phyloP scores from a whole-genome alignment of 2,888 invertebrate genomes.

The Sphecodes monilicornis region DNA sequence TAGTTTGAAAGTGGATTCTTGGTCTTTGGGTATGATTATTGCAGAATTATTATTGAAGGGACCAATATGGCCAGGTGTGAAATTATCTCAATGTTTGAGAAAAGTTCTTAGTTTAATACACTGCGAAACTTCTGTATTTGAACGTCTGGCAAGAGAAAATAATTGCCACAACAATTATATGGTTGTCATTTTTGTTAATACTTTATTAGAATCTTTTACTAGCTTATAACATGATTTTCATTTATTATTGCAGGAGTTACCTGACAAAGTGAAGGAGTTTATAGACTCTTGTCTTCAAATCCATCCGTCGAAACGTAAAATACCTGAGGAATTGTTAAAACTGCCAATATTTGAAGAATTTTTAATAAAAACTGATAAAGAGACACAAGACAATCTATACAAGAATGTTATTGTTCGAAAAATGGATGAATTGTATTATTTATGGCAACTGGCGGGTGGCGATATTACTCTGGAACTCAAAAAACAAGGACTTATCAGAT shows the following conservation, averaged over 20 bases:
- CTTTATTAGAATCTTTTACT: constrained; percentile 19
- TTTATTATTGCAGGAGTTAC: constrained; percentile 85
- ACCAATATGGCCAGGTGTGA: constrained; percentile 90
- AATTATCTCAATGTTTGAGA: constrained; percentile 90
- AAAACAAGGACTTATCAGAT: constrained; percentile 95
- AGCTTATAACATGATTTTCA: constrained; percentile 27
- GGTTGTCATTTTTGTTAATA: constrained; percentile 82
- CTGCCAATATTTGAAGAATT: constrained; percentile 86
- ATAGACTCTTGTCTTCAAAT: constrained; percentile 91
- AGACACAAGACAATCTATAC: constrained; percentile 82
- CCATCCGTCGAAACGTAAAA: constrained; percentile 87
- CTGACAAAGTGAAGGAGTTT: constrained; percentile 87
- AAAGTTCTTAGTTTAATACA: constrained; percentile 91
- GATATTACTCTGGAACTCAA: constrained; percentile 96
- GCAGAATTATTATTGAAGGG: constrained; percentile 91
- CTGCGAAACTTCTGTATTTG: constrained; percentile 86
- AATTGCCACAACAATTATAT: constrained; percentile 89
- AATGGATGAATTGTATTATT: constrained; percentile 94
- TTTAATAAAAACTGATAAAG: constrained; percentile 71
- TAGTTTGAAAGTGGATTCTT: constrained; percentile 94
- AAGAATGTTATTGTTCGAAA: constrained; percentile 85
- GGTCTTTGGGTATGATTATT: constrained; percentile 97
- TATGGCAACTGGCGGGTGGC: constrained; percentile 98
- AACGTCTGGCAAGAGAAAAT: constrained; percentile 92
- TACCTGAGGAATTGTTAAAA: constrained; percentile 87